phyloP scores from a whole-genome alignment of 2,113 vertebrate species.

The Riparia riparia region DNA sequence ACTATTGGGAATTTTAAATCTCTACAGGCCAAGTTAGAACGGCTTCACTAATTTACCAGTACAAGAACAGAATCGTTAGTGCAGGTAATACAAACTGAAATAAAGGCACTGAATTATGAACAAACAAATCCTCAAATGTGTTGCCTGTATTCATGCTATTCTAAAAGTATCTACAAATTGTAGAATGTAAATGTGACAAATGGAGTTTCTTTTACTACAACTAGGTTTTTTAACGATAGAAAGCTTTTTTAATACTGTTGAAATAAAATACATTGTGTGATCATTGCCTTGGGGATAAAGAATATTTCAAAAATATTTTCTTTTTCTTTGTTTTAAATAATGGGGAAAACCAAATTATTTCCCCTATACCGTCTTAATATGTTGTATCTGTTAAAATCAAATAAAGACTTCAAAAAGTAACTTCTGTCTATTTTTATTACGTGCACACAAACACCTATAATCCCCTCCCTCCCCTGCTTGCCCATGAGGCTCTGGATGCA shows the following conservation, averaged over 20 bases:
- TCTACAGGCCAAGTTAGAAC: conserved; percentile 93
- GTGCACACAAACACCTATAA: neutral
- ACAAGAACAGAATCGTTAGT: neutral
- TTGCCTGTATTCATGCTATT: conserved; percentile 32
- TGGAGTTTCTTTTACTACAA: conserved; percentile 16
- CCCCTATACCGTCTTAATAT: neutral
- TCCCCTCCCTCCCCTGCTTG: neutral
- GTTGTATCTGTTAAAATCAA: neutral
- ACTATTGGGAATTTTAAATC: conserved; percentile 92
- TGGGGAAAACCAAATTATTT: neutral
- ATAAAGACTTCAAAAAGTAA: neutral
- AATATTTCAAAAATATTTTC: neutral
- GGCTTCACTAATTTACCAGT: conserved; percentile 82
- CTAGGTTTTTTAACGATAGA: conserved; percentile 22
- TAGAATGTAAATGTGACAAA: conserved; percentile 57
- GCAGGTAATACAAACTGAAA: conserved; percentile 32
- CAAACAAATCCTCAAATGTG: neutral
- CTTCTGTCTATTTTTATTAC: neutral
- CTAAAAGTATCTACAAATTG: conserved; percentile 24
- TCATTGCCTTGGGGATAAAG: conserved; percentile 18
- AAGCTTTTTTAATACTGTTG: neutral
- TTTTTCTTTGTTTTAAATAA: neutral
- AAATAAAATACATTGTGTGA: conserved; percentile 27
- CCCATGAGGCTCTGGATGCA: neutral
- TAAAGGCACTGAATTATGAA: conserved; percentile 6